phyloP scores from a whole-genome alignment of 2,113 vertebrate genomes.

The Plotosus lineatus region DNA sequence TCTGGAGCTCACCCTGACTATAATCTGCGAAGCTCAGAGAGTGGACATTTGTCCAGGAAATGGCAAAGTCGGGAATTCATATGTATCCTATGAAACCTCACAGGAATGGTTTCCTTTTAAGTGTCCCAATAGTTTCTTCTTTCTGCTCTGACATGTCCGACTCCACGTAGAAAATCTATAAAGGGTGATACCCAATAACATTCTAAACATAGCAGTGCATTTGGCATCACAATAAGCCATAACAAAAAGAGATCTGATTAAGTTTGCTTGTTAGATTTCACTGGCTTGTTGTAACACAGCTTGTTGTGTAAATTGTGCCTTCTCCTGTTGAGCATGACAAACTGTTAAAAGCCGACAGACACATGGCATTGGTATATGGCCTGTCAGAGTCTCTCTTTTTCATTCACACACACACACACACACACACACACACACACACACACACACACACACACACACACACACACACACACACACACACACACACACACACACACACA shows the following conservation, averaged over 20 bases:
- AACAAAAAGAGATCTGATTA: neutral
- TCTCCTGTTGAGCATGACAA: constrained; percentile 30
- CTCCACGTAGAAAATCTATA: neutral
- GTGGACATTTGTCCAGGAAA: constrained; percentile 11
- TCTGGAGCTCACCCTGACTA: constrained; percentile 10
- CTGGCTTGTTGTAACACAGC: constrained; percentile 26
- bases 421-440: constrained; percentile 3
- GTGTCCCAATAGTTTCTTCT: neutral
- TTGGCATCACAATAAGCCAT: neutral
- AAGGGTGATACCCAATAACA: constrained; percentile 15
- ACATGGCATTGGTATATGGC: constrained; percentile 37
- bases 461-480: constrained; percentile 37
- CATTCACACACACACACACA: constrained; percentile 44
- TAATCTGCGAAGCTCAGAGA: constrained; percentile 3
- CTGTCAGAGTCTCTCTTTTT: constrained; percentile 50
- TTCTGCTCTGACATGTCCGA: constrained; percentile 27
- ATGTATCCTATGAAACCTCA: neutral
- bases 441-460: constrained; percentile 35
- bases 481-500: constrained; percentile 50
- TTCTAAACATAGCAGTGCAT: neutral
- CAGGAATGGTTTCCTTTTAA: neutral
- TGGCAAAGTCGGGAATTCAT: neutral
- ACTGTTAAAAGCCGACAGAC: constrained; percentile 46
- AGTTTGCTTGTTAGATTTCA: constrained; percentile 2
- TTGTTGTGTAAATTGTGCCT: constrained; percentile 39